phyloP scores from a whole-genome alignment of 2,888 invertebrate genomes.

The Notodonta ziczac region DNA sequence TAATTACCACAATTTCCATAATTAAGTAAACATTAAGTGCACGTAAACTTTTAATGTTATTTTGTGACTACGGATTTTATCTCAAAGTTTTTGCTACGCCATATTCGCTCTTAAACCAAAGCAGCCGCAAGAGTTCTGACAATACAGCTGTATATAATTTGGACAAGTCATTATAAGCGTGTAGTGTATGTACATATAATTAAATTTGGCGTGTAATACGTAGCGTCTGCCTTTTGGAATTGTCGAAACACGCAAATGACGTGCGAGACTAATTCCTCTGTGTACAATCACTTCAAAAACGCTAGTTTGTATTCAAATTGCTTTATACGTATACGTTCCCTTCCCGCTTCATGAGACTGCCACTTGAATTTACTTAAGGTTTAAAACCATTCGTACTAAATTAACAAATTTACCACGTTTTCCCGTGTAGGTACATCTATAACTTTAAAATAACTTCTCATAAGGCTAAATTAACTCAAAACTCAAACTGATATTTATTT shows the following conservation, averaged over 20 bases:
- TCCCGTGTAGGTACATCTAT: too few relatives aligned
- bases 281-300: conserved; percentile 29
- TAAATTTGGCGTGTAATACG: conserved; percentile 38
- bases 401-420: too few relatives aligned
- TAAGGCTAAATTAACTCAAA: too few relatives aligned
- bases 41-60: conserved; percentile 4
- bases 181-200: conserved; percentile 35
- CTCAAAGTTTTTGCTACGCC: conserved; percentile 20
- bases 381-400: too few relatives aligned
- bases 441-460: too few relatives aligned
- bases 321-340: conserved; percentile 6
- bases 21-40: conserved; percentile 2
- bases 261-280: conserved; percentile 32
- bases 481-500: too few relatives aligned
- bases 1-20: neutral
- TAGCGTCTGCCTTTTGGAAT: conserved; percentile 39
- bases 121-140: conserved; percentile 25
- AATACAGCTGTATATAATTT: conserved; percentile 34
- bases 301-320: conserved; percentile 21
- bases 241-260: conserved; percentile 35
- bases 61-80: conserved; percentile 16
- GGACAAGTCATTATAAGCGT: conserved; percentile 35
- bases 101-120: conserved; percentile 23
- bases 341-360: neutral
- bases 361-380: neutral